Base-by-base conservation (phyloP, 2,888 invertebrate species). In the Dasypolia templi region DNA sequence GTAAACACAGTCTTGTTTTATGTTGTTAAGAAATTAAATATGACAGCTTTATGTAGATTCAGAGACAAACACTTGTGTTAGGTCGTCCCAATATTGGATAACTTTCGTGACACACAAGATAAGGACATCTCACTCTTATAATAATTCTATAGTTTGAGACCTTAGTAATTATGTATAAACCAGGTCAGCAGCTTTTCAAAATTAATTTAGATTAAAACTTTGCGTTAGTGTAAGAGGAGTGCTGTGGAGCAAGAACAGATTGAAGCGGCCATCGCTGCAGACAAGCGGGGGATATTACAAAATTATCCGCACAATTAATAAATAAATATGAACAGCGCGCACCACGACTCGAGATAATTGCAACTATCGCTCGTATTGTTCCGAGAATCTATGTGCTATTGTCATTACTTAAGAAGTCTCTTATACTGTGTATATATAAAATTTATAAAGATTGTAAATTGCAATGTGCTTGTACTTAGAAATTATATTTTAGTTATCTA, bases 281-380 rank as follows among this genome's bases (percentile, higher is more conserved):
- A 69, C 70, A 65, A 77, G 64, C 39, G 26, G 44, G 62, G 78
- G 79, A 70, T 77, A 82, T 79, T 82, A 70, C 70, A 29, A 49
- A 61, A 77, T 55, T 66, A 82, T 82, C 56, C 22, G 49, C 58
- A 44, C 63, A 49, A 42, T 65, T 29, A 39, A 63, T 78, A 55
- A 29, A 79, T 59, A 67, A 81, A 68, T 55, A 64, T 39, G 19
- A 49, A 32, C 22, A 26, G 59, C 51, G 26, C 22, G 55, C 55
- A 64, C 32, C 35, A 22, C 39, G 66, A 59, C 71, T 22, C 39
- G 49, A 71, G 72, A 58, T 29, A 42, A 63, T 78, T 59, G 66
- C 22, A 46, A 58, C 78, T 3, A 4, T n/a, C 19, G 19, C 12
- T 7, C 29, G 12, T 29, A 44, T 42, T 19, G n/a, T 39, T 22